Percentiles rank a stretch among this genome's conserved stretches.
phyloP scores from a whole-genome alignment of 2,797 vertebrate species.

The Heterohyrax brucei region DNA sequence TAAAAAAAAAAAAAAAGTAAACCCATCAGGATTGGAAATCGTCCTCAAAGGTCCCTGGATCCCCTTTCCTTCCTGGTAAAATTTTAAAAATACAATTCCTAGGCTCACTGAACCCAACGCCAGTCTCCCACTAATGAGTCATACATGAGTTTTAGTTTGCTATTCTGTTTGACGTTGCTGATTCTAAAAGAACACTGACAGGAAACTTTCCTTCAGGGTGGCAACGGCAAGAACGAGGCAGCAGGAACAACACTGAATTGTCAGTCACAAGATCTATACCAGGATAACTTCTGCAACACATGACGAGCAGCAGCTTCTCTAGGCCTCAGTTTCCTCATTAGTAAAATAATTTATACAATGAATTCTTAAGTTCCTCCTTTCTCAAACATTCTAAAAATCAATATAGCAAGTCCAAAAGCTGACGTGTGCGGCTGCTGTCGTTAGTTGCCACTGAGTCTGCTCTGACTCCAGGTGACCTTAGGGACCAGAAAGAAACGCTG shows the following conservation, averaged over 20 bases:
- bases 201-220: neutral
- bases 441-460: neutral
- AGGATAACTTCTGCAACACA: neutral
- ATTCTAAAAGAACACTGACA: neutral
- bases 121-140: neutral
- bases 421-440: neutral
- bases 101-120: neutral
- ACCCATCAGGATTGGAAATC: neutral
- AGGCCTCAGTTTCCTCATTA: neutral
- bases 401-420: slow-evolving; percentile 28
- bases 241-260: neutral
- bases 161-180: neutral
- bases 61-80: neutral
- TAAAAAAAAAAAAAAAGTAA: neutral
- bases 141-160: neutral
- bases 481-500: neutral
- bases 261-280: neutral
- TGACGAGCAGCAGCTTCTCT: neutral
- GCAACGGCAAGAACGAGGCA: neutral
- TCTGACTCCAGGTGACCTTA: too few relatives aligned
- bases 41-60: neutral
- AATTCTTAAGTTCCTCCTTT: neutral
- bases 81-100: neutral
- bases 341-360: neutral
- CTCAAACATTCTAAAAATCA: slow-evolving; percentile 51